These are phyloP conservation scores for Actinopyga echinites DNA, from an alignment of 53 echinoderm and acorn worm species.

Conservation along the genomic window DNA sequence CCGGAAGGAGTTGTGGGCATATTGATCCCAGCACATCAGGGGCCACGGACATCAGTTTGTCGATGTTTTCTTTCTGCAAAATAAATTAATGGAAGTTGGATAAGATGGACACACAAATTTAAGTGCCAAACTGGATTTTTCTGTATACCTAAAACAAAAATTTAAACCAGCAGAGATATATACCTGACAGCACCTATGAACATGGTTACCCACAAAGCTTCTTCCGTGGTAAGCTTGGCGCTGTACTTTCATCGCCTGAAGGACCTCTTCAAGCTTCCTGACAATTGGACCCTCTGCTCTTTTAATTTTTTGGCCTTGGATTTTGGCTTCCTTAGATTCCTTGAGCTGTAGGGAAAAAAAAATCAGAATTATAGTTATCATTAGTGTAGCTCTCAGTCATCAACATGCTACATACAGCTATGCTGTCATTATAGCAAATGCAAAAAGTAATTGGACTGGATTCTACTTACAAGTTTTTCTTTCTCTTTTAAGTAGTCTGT, in stretches of 20 bases:
- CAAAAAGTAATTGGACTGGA: not conserved
- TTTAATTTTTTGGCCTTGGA: too few relatives aligned
- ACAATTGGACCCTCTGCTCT: not conserved
- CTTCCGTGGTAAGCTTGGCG: slow-evolving; percentile 65
- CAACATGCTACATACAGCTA: not conserved
- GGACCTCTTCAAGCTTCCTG: not conserved
- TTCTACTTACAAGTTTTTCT: slow-evolving; percentile 18
- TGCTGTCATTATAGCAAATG: not conserved
- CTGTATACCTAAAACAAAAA: too few relatives aligned
- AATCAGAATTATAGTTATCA: not conserved
- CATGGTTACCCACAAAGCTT: not conserved
- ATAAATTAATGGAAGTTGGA: too few relatives aligned
- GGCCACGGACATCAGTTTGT: not conserved
- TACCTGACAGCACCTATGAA: too few relatives aligned
- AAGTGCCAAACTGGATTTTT: too few relatives aligned
- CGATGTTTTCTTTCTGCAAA: not conserved
- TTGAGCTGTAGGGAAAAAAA: not conserved
- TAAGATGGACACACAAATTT: too few relatives aligned
- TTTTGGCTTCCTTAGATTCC: not conserved
- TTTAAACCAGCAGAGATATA: too few relatives aligned
- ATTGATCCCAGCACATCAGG: not conserved
- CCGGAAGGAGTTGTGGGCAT: slow-evolving; percentile 13
- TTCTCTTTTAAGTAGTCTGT: not conserved
- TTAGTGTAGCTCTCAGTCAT: not conserved
- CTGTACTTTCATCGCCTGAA: slow-evolving; percentile 11